Evolutionary conservation across 2,113 vertebrate genomes (phyloP), one percentile per base, ranked within the genome.

Genomic region (Bubo scandiacus): DNA sequence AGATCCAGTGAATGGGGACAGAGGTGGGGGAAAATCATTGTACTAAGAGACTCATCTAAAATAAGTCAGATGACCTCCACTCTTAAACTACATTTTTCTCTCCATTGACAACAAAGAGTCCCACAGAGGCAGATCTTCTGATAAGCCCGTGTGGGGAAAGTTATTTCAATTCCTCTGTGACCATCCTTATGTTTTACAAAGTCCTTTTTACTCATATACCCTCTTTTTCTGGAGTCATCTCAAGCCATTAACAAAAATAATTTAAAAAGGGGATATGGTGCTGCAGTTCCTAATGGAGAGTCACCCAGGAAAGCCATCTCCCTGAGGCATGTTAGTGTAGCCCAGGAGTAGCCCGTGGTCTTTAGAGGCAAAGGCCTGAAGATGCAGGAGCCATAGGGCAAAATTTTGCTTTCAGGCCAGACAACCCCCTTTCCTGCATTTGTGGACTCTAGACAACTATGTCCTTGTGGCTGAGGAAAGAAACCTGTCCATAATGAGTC

Each of bases 301-400:
- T 85, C 9, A 22, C 32, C 43, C 1, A 38, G 74, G 38, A 80
- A 82, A 86, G 1, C 4, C 21, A 36, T n/a, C 21, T 71, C 29
- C 11, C 34, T 63, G 22, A 79, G 21, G 11, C 1, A 1, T 22
- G 12, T 36, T 58, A 20, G 16, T 1, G 0, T 5, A 59, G 38
- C 6, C 67, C 38, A 81, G 54, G 47, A 51, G 12, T 4, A 79
- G 20, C 23, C 27, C 23, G 5, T 47, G 29, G 5, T 75, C 6
- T 58, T 55, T n/a, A 79, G 40, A 47, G 51, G 21, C 7, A 59
- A 65, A 73, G 6, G 14, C 4, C n/a, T 83, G 40, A 88, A 86
- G 34, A 21, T 54, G 4, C 5, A 17, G 59, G 15, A 90, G 15
- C 21, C 1, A 0, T 8, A 54, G 11, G 9, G 4, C 10, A 57